A percentile compares a stretch with the other conserved stretches of the same genome.
Conservation (phyloP, 2,888 invertebrate genomes). For the Sylvicola cinctus region DNA sequence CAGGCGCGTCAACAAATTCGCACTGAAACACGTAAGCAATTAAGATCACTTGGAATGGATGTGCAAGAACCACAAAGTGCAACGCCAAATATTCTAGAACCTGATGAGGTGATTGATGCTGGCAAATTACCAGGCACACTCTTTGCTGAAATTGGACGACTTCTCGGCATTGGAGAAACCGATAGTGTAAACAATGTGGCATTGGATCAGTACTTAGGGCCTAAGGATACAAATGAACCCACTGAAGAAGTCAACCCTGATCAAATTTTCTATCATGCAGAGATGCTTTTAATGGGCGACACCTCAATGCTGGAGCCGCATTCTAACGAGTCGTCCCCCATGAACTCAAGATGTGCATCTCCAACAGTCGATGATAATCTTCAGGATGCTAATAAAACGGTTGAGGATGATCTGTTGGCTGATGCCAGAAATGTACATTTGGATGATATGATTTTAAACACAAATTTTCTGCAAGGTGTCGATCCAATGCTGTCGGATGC, state of each 20-base stretch:
- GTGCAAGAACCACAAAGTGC: slow-evolving; percentile 7
- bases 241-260: not conserved
- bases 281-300: not conserved
- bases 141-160: slow-evolving; percentile 18
- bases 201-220: too few species aligned
- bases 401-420: too few species aligned
- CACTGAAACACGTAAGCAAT: slow-evolving; percentile 19
- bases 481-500: too few species aligned
- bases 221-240: too few species aligned
- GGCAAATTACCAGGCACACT: slow-evolving; percentile 17
- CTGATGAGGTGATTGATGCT: slow-evolving; percentile 20
- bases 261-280: not conserved
- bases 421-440: too few species aligned
- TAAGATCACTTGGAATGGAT: slow-evolving; percentile 15
- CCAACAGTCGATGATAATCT: not conserved
- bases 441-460: too few species aligned
- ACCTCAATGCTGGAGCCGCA: not conserved
- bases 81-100: slow-evolving; percentile 12
- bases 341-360: slow-evolving; percentile 1
- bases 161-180: slow-evolving; percentile 12
- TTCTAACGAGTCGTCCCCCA: not conserved
- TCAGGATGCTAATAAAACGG: too few species aligned
- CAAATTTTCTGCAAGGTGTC: too few species aligned
- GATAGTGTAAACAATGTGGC: too few species aligned
- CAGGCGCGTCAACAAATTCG: slow-evolving; percentile 18